Conservation (phyloP, 2,113 vertebrate genomes). For the Pica pica region DNA sequence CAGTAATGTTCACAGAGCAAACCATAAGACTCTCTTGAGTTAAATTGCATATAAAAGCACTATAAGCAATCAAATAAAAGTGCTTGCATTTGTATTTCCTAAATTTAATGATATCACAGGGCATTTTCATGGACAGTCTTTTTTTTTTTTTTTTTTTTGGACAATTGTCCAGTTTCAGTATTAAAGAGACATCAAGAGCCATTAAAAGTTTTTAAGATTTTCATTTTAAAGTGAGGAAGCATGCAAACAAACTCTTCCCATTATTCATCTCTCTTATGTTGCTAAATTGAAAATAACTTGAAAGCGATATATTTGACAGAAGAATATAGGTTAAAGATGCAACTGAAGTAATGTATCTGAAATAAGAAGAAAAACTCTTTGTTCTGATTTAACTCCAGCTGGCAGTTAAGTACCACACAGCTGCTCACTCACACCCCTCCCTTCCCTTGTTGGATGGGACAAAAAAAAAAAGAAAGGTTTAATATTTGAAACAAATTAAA, state of each 20-base stretch:
- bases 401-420: neutral
- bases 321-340: neutral
- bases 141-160: neutral
- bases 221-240: neutral
- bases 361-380: neutral
- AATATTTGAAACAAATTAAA: neutral
- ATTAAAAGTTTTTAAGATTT: neutral
- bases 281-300: neutral
- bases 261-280: neutral
- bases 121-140: neutral
- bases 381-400: neutral
- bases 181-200: neutral
- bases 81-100: neutral
- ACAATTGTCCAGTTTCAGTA: neutral
- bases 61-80: neutral
- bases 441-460: neutral
- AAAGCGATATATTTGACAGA: neutral
- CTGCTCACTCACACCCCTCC: neutral
- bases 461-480: neutral
- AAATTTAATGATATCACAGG: neutral
- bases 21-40: neutral
- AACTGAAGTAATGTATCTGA: neutral
- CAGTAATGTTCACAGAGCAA: neutral
- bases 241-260: neutral
- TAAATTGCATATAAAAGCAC: neutral